Percentiles rank a stretch among this genome's conserved stretches.
Evolutionary conservation across 2,888 invertebrate species (phyloP).

Genomic region (Drosophila kanekoi): DNA sequence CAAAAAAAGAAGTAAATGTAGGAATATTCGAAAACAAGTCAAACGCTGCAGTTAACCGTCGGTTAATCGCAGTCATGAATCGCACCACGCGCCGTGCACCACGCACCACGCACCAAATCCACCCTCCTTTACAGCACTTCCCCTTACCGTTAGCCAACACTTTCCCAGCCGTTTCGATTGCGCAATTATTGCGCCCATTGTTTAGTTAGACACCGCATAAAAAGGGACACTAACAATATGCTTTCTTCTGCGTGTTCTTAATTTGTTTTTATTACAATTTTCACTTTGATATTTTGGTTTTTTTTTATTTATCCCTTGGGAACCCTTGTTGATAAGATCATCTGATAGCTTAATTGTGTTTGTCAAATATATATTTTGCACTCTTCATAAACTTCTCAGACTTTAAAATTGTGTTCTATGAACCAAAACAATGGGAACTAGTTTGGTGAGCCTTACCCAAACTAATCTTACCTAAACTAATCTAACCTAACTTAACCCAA

Average conservation of each 20-base stretch:
- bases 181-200: conserved; percentile 81
- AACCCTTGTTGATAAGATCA: conserved; percentile 22
- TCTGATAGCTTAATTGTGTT: conserved; percentile 8
- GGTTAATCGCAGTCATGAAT: conserved; percentile 70
- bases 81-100: conserved; percentile 25
- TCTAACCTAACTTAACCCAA: too few relatives aligned
- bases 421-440: not conserved
- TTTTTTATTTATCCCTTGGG: conserved; percentile 33
- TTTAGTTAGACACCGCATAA: conserved; percentile 61
- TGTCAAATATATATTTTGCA: not conserved
- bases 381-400: conserved; percentile 1
- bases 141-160: conserved; percentile 19
- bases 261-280: conserved; percentile 80
- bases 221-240: conserved; percentile 75
- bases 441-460: too few relatives aligned
- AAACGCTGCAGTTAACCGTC: conserved; percentile 57
- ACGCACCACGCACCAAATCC: conserved; percentile 1
- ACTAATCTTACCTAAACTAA: too few relatives aligned
- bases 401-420: not conserved
- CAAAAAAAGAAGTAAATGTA: conserved; percentile 24
- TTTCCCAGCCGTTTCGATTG: conserved; percentile 69
- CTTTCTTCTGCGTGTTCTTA: conserved; percentile 53
- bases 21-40: conserved; percentile 50
- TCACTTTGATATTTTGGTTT: conserved; percentile 47
- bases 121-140: conserved; percentile 18